These are phyloP conservation scores for Polydrusus tereticollis DNA, from an alignment of 2,888 invertebrate genomes.

Conservation along the genomic window DNA sequence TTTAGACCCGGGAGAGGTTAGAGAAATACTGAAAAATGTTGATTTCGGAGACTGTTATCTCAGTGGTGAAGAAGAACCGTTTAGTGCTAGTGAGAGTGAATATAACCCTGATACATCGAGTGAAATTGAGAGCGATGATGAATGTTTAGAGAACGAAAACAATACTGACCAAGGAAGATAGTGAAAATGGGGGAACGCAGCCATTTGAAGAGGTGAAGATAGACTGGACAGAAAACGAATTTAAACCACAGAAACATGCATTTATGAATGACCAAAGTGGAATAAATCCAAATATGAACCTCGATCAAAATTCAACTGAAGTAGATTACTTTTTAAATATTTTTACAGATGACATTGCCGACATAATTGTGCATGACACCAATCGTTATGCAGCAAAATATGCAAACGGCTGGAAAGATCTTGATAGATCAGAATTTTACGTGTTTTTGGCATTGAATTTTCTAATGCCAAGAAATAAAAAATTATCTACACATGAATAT, in stretches of 20 bases:
- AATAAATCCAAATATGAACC: slow-evolving; percentile 8
- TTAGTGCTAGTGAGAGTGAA: not conserved
- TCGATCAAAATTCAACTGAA: slow-evolving; percentile 3
- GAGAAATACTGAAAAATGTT: not conserved
- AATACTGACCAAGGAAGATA: not conserved
- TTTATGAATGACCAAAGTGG: slow-evolving; percentile 5
- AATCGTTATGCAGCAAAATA: not conserved
- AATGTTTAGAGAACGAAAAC: not conserved
- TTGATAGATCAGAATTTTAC: slow-evolving; percentile 28
- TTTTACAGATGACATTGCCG: slow-evolving; percentile 2
- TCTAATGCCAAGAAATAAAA: slow-evolving; percentile 43
- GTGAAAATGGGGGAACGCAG: not conserved
- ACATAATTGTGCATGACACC: not conserved
- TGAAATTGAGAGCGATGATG: not conserved
- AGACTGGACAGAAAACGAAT: not conserved
- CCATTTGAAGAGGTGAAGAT: not conserved
- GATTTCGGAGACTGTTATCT: not conserved
- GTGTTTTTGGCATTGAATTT: slow-evolving; percentile 36
- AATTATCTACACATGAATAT: slow-evolving; percentile 34
- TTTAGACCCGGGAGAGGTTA: not conserved
- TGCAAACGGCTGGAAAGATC: slow-evolving; percentile 32
- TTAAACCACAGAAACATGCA: not conserved
- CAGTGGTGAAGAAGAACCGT: not conserved
- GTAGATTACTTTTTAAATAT: not conserved
- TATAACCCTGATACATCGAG: not conserved